These are phyloP conservation scores for Ligdia adustata DNA, from an alignment of 2,888 invertebrate genomes.

Conservation along the genomic window DNA sequence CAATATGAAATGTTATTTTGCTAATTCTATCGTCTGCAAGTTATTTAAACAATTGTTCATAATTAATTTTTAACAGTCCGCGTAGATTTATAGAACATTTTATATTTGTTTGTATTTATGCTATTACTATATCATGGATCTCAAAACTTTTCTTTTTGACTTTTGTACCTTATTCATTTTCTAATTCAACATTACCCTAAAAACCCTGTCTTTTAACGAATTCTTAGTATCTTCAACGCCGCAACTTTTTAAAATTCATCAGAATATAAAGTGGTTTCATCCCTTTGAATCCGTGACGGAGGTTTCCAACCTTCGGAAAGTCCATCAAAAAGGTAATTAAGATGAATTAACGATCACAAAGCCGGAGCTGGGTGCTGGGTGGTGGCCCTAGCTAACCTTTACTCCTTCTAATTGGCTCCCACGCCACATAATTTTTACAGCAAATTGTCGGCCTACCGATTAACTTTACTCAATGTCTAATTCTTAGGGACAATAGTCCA, in stretches of 20 bases:
- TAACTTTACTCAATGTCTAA: constrained; percentile 70
- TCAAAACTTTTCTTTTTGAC: too few species aligned
- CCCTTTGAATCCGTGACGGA: constrained; percentile 47
- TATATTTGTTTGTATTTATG: not conserved
- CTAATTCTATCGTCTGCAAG: too few species aligned
- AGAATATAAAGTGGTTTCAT: constrained; percentile 54
- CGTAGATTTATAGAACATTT: too few species aligned
- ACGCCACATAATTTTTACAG: constrained; percentile 69
- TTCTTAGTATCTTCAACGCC: constrained; percentile 27
- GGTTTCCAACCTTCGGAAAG: constrained; percentile 52
- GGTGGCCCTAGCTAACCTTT: constrained; percentile 43
- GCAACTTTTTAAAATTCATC: constrained; percentile 49
- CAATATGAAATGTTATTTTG: too few species aligned
- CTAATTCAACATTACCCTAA: constrained; percentile 29
- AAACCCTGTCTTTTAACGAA: constrained; percentile 8
- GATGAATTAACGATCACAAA: constrained; percentile 66
- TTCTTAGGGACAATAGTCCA: constrained; percentile 77
- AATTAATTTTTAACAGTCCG: too few species aligned
- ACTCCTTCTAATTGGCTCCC: constrained; percentile 64
- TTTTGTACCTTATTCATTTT: too few species aligned
- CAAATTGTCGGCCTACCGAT: constrained; percentile 68
- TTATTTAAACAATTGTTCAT: too few species aligned
- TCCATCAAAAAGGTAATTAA: constrained; percentile 68
- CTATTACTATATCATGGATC: not conserved
- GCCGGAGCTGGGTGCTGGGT: constrained; percentile 38